Evolutionary conservation across 2,113 vertebrate genomes (phyloP).

Genomic region (Ovibos moschatus): DNA sequence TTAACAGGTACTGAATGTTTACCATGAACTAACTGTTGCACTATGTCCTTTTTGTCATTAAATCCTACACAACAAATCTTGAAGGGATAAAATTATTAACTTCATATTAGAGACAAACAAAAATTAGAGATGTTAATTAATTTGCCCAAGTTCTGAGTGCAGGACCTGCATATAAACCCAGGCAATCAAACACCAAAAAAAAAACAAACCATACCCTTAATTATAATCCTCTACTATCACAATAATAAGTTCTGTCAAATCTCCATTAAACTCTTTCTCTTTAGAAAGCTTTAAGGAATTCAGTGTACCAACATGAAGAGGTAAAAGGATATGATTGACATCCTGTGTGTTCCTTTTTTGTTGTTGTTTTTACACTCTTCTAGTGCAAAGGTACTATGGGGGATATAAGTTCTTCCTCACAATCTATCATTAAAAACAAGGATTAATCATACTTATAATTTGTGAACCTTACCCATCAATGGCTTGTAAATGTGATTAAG

Average conservation of each 20-base stretch:
- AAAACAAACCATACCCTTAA: neutral
- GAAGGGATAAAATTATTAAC: neutral
- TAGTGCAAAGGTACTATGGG: neutral
- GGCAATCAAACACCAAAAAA: neutral
- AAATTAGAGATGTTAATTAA: neutral
- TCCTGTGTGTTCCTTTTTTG: neutral
- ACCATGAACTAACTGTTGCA: neutral
- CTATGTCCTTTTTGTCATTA: neutral
- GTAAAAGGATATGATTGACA: neutral
- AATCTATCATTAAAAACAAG: constrained; percentile 35
- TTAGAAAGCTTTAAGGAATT: neutral
- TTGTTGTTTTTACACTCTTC: neutral
- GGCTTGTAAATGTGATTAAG: neutral
- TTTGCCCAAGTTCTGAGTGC: neutral
- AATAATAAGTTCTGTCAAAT: neutral
- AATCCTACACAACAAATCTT: neutral
- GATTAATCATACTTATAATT: neutral
- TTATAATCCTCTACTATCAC: neutral
- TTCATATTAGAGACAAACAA: neutral
- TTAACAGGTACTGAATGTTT: neutral
- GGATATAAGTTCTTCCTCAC: neutral
- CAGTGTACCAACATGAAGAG: neutral
- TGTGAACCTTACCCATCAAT: neutral
- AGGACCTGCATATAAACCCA: neutral
- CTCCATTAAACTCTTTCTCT: neutral